Conservation (phyloP, 2,113 vertebrate genomes). For the Globicephala melas region DNA sequence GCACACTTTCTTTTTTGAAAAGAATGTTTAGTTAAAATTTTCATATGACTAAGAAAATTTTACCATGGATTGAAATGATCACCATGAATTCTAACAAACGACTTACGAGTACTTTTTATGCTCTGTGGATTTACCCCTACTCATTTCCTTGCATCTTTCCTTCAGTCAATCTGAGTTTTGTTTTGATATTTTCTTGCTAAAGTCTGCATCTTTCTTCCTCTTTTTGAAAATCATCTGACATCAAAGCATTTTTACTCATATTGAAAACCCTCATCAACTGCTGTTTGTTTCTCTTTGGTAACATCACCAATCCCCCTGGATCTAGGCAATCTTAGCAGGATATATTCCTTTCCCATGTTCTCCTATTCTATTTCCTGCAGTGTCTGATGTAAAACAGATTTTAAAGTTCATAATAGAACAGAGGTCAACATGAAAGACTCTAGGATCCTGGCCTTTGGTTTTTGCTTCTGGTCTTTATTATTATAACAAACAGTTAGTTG, state of each 20-base stretch:
- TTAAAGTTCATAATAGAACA: constrained; percentile 82
- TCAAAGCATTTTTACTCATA: constrained; percentile 86
- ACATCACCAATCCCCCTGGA: constrained; percentile 84
- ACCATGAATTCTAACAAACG: neutral
- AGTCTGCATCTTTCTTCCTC: constrained; percentile 3
- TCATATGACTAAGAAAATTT: neutral
- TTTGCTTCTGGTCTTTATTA: constrained; percentile 84
- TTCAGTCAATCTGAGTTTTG: neutral
- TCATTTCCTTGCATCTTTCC: neutral
- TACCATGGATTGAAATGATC: neutral
- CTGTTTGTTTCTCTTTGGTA: constrained; percentile 90
- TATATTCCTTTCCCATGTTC: constrained; percentile 80
- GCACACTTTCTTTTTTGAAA: neutral
- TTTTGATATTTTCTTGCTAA: constrained; percentile 61
- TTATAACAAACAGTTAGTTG: constrained; percentile 66
- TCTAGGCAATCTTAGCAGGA: constrained; percentile 73
- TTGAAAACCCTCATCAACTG: constrained; percentile 84
- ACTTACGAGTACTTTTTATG: neutral
- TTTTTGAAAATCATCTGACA: constrained; percentile 89
- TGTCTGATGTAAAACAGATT: constrained; percentile 87
- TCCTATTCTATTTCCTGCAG: constrained; percentile 74
- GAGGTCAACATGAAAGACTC: constrained; percentile 88
- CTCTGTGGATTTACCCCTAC: neutral
- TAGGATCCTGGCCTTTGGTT: constrained; percentile 77
- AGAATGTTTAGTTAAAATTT: neutral